Conservation (phyloP, 2,797 vertebrate genomes). For the Cygnus olor region DNA sequence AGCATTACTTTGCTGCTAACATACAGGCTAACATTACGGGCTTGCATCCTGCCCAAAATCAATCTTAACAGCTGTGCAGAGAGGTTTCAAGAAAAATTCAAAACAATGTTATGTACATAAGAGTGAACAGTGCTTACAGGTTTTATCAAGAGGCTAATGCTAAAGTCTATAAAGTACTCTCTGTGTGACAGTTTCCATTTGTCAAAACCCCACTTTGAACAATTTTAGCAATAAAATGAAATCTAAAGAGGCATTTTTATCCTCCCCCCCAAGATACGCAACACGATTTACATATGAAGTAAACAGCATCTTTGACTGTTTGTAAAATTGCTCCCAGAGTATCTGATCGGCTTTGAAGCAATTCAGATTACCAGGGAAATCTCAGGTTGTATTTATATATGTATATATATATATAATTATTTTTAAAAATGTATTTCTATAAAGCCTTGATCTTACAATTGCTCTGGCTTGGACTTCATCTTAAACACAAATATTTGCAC, state of each 20-base stretch:
- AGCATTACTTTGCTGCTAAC: background rate
- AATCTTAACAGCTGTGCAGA: background rate
- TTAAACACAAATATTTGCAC: slow-evolving; percentile 4
- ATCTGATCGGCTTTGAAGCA: background rate
- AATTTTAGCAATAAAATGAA: background rate
- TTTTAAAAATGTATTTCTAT: background rate
- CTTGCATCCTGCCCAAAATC: background rate
- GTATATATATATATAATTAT: background rate
- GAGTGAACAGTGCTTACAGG: background rate
- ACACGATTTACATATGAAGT: background rate
- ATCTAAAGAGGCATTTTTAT: background rate
- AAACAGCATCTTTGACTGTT: background rate
- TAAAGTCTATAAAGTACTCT: background rate
- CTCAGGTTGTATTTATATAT: background rate
- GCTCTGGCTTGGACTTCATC: background rate
- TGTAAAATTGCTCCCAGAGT: background rate
- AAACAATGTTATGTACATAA: background rate
- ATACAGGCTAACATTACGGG: background rate
- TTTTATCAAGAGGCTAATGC: background rate
- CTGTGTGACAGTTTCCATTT: background rate
- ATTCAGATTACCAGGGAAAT: background rate
- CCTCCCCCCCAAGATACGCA: background rate
- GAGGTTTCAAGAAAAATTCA: background rate
- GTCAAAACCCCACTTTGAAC: background rate
- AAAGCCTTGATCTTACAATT: background rate